phyloP scores from a whole-genome alignment of 2,113 vertebrate genomes.

The Xenotilapia longispinis region DNA sequence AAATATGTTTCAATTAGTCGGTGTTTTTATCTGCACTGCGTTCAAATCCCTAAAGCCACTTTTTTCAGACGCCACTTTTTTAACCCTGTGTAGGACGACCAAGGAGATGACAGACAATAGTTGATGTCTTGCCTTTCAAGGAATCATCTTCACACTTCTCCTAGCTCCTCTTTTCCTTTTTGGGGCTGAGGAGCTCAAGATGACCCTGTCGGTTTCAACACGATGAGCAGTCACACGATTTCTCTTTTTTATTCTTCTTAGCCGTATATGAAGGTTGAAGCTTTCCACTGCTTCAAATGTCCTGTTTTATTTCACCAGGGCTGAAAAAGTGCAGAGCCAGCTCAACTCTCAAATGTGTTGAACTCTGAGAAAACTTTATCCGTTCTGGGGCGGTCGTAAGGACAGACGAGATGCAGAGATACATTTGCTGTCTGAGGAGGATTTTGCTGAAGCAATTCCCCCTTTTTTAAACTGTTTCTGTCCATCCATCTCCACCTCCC shows the following conservation, averaged over 20 bases:
- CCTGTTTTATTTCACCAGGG: constrained; percentile 28
- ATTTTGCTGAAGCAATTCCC: background rate
- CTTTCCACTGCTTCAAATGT: background rate
- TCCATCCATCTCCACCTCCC: background rate
- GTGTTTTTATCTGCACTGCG: background rate
- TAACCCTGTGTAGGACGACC: background rate
- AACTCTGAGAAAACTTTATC: constrained; percentile 17
- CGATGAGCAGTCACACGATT: background rate
- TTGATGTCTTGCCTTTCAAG: background rate
- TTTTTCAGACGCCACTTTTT: background rate
- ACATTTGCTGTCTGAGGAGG: background rate
- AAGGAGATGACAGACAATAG: background rate
- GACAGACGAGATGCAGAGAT: constrained; percentile 1
- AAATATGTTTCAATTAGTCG: background rate
- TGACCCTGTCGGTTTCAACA: constrained; percentile 3
- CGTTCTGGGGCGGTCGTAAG: background rate
- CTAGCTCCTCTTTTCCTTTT: constrained; percentile 30
- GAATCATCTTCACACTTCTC: background rate
- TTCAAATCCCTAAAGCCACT: background rate
- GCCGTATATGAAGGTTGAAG: constrained; percentile 29
- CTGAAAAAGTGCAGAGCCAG: background rate
- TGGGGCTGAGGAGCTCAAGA: constrained; percentile 29
- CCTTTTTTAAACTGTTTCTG: background rate
- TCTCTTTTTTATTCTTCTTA: background rate
- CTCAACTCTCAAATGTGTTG: constrained; percentile 20